Conservation (phyloP, 92 coral and sea anemone species). For the Epizoanthus rinbou region DNA sequence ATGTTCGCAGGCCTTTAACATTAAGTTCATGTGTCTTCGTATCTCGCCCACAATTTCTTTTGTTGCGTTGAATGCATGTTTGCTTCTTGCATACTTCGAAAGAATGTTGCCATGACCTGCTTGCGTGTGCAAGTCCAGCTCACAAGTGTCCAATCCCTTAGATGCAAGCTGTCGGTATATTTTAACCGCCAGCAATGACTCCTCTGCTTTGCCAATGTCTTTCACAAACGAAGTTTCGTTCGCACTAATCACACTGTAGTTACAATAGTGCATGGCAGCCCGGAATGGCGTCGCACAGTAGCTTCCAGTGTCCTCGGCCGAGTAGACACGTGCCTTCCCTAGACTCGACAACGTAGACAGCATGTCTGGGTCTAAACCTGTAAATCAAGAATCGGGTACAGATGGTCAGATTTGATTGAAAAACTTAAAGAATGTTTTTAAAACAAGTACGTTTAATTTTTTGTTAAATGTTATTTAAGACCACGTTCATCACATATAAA, state of each 20-base stretch:
- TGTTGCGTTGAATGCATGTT: background rate
- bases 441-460: background rate
- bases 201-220: conserved; percentile 1
- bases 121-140: background rate
- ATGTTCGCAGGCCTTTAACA: background rate
- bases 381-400: background rate
- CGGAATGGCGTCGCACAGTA: background rate
- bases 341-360: background rate
- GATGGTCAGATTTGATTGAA: background rate
- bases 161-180: background rate
- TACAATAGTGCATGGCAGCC: background rate
- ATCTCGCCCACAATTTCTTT: background rate
- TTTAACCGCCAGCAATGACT: background rate
- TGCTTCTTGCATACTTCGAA: background rate
- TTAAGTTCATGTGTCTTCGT: background rate
- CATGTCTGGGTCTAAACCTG: conserved; percentile 24
- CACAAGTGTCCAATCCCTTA: background rate
- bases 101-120: background rate
- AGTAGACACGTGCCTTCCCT: background rate
- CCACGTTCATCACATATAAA: too few relatives aligned
- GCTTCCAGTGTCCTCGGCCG: conserved; percentile 5
- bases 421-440: background rate
- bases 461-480: background rate
- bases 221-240: conserved; percentile 7
- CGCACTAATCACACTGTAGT: background rate